Conservation (phyloP, 1,140 invertebrate species). For the Papilio helenus region DNA sequence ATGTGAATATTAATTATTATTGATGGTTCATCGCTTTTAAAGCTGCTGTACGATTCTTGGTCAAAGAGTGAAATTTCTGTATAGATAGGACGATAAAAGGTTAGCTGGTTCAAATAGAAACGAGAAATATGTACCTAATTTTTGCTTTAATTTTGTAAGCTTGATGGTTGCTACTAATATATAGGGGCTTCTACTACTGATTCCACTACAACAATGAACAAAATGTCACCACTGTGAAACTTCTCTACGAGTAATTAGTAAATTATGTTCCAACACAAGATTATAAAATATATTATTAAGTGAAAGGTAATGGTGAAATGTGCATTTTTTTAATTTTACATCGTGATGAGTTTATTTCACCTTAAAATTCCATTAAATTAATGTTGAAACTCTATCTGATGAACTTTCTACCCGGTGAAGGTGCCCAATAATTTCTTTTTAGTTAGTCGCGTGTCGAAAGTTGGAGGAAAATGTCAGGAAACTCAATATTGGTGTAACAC, state of each 20-base stretch:
- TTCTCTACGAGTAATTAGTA: neutral
- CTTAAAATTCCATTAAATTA: neutral
- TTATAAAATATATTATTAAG: neutral
- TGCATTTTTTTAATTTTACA: neutral
- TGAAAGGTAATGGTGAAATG: neutral
- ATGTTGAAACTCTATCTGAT: slow-evolving; percentile 9
- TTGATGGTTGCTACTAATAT: neutral
- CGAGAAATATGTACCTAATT: neutral
- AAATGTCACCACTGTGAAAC: neutral
- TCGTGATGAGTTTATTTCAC: neutral
- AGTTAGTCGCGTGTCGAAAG: slow-evolving; percentile 41
- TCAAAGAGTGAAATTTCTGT: neutral
- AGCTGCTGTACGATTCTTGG: neutral
- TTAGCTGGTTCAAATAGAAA: neutral
- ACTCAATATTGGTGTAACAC: slow-evolving; percentile 55
- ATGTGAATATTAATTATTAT: neutral
- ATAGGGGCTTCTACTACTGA: neutral
- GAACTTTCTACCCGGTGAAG: slow-evolving; percentile 10
- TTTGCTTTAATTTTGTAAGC: neutral
- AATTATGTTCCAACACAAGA: neutral
- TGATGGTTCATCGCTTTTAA: neutral
- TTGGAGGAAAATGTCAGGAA: slow-evolving; percentile 40
- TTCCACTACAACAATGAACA: neutral
- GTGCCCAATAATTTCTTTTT: slow-evolving; percentile 21
- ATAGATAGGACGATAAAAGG: neutral